Conservation (phyloP, 2,113 vertebrate genomes). For the Perca flavescens region DNA sequence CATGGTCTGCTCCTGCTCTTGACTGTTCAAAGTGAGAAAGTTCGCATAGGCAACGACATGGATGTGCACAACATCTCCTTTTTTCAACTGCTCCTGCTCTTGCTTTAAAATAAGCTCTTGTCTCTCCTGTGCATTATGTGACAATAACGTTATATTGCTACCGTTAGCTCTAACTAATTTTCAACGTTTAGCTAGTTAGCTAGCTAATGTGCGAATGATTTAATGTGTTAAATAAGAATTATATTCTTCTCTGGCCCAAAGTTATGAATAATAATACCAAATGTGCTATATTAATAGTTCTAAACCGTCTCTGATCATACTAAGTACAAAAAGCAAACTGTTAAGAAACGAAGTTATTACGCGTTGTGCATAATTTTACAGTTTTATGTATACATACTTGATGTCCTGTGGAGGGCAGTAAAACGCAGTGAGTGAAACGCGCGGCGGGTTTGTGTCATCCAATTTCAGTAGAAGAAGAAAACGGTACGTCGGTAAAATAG, state of each 20-base stretch:
- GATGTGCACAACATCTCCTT: too few species aligned
- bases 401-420: constrained; percentile 46
- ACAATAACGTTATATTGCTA: not conserved
- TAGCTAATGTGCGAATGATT: not conserved
- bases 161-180: not conserved
- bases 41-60: too few species aligned
- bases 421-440: not conserved
- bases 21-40: too few species aligned
- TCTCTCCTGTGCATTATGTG: not conserved
- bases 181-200: not conserved
- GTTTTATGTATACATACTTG: not conserved
- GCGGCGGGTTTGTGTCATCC: accelerated
- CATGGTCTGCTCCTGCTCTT: too few species aligned
- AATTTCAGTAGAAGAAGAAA: constrained; percentile 66
- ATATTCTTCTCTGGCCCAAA: too few species aligned
- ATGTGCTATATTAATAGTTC: too few species aligned
- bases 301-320: too few species aligned
- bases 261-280: not conserved
- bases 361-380: not conserved
- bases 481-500: constrained; percentile 59
- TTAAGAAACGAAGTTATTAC: not conserved
- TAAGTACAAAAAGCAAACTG: too few species aligned
- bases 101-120: too few species aligned
- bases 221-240: not conserved
- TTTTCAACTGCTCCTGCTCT: too few species aligned